Evolutionary conservation across 2,888 invertebrate genomes (phyloP).

Genomic region (Galerucella nymphaeae): DNA sequence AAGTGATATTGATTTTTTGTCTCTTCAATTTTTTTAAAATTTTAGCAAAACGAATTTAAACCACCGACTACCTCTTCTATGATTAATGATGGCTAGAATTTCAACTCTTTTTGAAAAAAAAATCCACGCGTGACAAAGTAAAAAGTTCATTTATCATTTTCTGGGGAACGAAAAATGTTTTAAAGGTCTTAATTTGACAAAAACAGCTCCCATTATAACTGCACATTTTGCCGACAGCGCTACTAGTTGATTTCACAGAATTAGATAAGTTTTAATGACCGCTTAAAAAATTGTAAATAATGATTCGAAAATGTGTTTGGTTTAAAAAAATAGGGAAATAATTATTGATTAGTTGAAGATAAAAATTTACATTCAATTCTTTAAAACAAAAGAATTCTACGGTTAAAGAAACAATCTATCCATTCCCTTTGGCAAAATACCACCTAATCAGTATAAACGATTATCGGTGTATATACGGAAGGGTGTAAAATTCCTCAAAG

Average conservation of each 20-base stretch:
- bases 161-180: background rate
- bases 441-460: background rate
- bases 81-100: constrained; percentile 7
- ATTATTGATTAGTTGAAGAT: too few species aligned
- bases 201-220: background rate
- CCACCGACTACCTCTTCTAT: constrained; percentile 1
- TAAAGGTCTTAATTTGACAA: constrained; percentile 8
- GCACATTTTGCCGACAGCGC: background rate
- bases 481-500: constrained; percentile 17
- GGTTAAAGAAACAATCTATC: background rate
- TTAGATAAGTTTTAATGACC: background rate
- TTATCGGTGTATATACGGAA: constrained; percentile 12
- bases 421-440: constrained; percentile 6
- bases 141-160: constrained; percentile 11
- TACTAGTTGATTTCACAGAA: constrained; percentile 6
- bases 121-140: constrained; percentile 10
- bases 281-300: background rate
- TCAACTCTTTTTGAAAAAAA: constrained; percentile 12
- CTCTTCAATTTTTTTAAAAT: too few species aligned
- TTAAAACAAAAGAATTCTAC: too few species aligned
- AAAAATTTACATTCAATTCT: too few species aligned
- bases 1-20: too few species aligned
- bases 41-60: constrained; percentile 7
- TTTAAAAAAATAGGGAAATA: background rate
- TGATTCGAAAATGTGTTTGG: background rate